Evolutionary conservation across 2,797 vertebrate genomes (phyloP), one percentile per base, ranked within the genome.

Genomic region (Acipenser ruthenus): DNA sequence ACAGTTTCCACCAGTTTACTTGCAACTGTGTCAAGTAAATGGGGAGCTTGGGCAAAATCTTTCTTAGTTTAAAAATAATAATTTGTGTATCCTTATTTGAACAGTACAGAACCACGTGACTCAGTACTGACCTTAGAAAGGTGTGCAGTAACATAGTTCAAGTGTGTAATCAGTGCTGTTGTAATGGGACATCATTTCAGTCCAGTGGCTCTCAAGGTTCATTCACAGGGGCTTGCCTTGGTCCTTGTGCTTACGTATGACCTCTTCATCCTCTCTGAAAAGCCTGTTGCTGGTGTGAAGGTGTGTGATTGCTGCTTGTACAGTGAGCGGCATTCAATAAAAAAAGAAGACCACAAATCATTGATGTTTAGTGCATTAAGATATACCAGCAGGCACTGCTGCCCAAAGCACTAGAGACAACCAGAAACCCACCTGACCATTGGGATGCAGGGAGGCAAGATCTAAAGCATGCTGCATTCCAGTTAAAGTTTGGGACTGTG

Each of bases 341-440:
- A 53, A 9, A 4, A 37, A 37, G 5, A 37, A 37, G 5, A 37
- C 5, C 0, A 37, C 37, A 1, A 37, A 37, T 6, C 37, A 18
- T 62, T 62, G 60, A 62, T 62, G 60, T 62, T 37, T 62, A 8
- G 62, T 62, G 60, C 60, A 62, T 62, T 62, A 23, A 2, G 60
- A 47, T 62, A 13, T 62, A 62, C 60, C 60, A 62, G 18, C 60
- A 62, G 62, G 60, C 60, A 62, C 13, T 23, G 60, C 60, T 37
- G 18, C 23, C 18, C 8, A 58, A n/a, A 7, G 6, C 55, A 58
- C 12, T 58, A 13, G 55, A n/a, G 55, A 13, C 55, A 7, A 7
- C 12, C 55, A 4, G 6, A 13, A n/a, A 58, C 55, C 55, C 15
- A 58, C 55, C 55, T 58, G 55, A 58, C 15, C 55, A 13, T 6